A percentile compares a stretch with the other conserved stretches of the same genome.
Evolutionary conservation across 37 sponge, comb jelly and placozoan genomes (phyloP).

Genomic region (Cliona cf. orientalis): DNA sequence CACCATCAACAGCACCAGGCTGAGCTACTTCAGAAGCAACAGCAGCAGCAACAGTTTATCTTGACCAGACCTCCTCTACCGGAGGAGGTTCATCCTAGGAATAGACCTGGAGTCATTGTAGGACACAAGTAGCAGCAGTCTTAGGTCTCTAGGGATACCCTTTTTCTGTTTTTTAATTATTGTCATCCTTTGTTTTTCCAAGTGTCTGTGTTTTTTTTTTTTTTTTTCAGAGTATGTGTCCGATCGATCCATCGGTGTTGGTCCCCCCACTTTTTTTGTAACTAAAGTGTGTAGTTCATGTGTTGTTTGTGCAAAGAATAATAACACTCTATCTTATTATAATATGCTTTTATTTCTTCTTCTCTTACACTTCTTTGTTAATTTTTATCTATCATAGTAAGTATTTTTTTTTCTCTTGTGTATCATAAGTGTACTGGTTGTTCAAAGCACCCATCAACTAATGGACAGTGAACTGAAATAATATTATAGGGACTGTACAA

Average conservation of each 20-base stretch:
- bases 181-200: background rate
- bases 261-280: background rate
- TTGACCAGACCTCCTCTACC: constrained; percentile 1
- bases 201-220: background rate
- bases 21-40: too few relatives aligned
- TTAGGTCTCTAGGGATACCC: background rate
- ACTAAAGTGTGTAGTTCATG: background rate
- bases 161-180: background rate
- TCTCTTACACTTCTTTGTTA: background rate
- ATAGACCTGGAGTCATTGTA: constrained; percentile 52
- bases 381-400: background rate
- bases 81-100: background rate
- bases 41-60: constrained; percentile 22
- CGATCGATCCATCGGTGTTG: too few relatives aligned
- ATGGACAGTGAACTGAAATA: too few relatives aligned
- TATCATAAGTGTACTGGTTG: too few relatives aligned
- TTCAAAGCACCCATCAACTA: too few relatives aligned
- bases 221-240: background rate
- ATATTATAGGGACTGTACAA: too few relatives aligned
- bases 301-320: background rate
- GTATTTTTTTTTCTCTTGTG: too few relatives aligned
- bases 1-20: background rate
- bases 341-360: background rate
- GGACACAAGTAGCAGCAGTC: background rate
- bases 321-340: background rate